Base-by-base conservation (phyloP, 1,140 invertebrate genomes). In the Zaprionus vittiger region DNA sequence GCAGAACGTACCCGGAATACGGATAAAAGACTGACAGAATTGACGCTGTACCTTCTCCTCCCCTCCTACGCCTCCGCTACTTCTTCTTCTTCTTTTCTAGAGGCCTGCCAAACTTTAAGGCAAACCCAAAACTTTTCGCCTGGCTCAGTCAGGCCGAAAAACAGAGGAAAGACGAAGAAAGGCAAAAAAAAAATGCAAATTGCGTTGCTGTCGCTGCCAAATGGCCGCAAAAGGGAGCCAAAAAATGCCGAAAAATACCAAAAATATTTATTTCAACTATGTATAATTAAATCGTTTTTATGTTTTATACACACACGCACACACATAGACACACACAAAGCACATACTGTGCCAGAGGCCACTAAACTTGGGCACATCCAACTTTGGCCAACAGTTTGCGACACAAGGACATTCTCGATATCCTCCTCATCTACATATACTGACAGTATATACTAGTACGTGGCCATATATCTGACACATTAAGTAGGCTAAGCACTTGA, bases 201-300 rank as follows among this genome's bases (percentile, higher is more conserved):
- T 83, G 81, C 73, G 82, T 84, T 71, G 77, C 72, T 83, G 72
- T 69, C 59, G 66, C 81, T 84, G 81, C 81, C 81, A 83, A 83
- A 83, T 84, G 77, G 76, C 78, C 81, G 65, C 80, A 77, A 77
- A 84, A 80, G 73, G 77, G 68, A 84, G 73, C 73, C 62, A 80
- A 57, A 62, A 69, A 70, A 80, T 66, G 57, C 74, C 65, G n/a
- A 69, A 69, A 68, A 79, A 70, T 66, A 79, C 66, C 61, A 41
- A 60, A 77, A 72, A 73, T 77, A 78, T 73, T 66, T 79, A 66
- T 79, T 70, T 69, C 55, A 79, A 70, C 65, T 70, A 75, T 75
- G 67, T 78, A 78, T 79, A 78, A 73, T 73, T 73, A 67, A 78
- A 73, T 73, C 65, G 70, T 60, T 65, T 73, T 60, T 73, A 68